phyloP scores from a whole-genome alignment of 2,888 invertebrate species.

The Cryptosula pallasiana region DNA sequence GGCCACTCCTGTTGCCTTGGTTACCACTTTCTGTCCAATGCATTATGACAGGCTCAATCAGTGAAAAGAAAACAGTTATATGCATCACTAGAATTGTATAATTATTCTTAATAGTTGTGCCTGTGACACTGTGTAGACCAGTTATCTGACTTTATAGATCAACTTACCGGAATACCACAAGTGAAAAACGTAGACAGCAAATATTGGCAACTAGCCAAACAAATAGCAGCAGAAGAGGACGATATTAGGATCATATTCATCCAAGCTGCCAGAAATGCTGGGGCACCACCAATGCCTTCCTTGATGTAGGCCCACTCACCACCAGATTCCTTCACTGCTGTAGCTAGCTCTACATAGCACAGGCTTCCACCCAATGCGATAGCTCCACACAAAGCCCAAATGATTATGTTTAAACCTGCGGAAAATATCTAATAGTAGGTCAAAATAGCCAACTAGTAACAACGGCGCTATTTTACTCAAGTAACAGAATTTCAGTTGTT shows the following conservation, averaged over 20 bases:
- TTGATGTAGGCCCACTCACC: conserved; percentile 25
- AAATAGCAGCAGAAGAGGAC: background rate
- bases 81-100: no score
- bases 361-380: conserved; percentile 14
- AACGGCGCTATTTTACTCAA: no score
- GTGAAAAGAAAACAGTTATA: no score
- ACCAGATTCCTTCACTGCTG: conserved; percentile 15
- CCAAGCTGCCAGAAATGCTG: conserved; percentile 21
- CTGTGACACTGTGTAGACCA: no score
- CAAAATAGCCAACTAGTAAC: no score
- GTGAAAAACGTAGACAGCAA: conserved; percentile 18
- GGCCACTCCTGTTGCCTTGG: background rate
- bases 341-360: conserved; percentile 17
- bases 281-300: conserved; percentile 21
- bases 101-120: no score
- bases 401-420: conserved; percentile 6
- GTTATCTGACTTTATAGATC: no score
- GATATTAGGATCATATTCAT: background rate
- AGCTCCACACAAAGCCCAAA: conserved; percentile 21
- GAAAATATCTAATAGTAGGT: no score
- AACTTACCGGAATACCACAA: conserved; percentile 13
- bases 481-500: no score
- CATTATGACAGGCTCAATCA: no score
- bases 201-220: conserved; percentile 15
- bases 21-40: background rate